These are phyloP conservation scores for Tinea semifulvella DNA, from an alignment of 2,888 invertebrate genomes.

Conservation along the genomic window DNA sequence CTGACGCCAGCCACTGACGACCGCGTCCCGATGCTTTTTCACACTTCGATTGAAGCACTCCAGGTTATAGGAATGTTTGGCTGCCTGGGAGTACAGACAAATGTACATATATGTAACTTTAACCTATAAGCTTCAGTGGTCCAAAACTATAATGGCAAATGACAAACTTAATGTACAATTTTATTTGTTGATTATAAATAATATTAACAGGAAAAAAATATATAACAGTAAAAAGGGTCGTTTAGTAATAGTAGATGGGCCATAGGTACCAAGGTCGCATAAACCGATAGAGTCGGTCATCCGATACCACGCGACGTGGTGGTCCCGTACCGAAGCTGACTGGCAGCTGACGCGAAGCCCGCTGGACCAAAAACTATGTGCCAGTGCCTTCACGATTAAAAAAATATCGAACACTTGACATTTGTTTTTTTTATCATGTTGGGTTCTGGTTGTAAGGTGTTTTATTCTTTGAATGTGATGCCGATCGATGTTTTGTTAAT, in stretches of 20 bases:
- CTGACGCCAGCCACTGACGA: no score
- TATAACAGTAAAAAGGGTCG: no score
- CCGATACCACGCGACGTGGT: slow-evolving; percentile 49
- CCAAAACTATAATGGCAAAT: no score
- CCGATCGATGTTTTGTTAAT: not conserved
- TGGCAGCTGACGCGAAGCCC: slow-evolving; percentile 63
- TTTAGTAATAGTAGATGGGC: slow-evolving; percentile 22
- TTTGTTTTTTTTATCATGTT: slow-evolving; percentile 6
- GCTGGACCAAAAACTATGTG: slow-evolving; percentile 55
- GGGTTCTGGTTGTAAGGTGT: not conserved
- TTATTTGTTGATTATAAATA: no score
- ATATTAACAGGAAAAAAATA: no score
- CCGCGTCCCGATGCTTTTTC: no score
- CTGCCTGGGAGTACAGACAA: no score
- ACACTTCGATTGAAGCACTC: no score
- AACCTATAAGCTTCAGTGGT: no score
- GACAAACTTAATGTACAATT: no score
- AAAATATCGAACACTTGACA: slow-evolving; percentile 10
- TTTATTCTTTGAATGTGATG: not conserved
- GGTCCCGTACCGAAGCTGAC: slow-evolving; percentile 50
- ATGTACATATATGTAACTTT: no score
- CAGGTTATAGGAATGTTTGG: no score
- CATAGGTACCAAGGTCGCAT: slow-evolving; percentile 39
- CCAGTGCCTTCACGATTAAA: slow-evolving; percentile 10
- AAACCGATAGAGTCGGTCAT: slow-evolving; percentile 57